Evolutionary conservation across 2,113 vertebrate genomes (phyloP).

Genomic region (Dasyurus viverrinus): DNA sequence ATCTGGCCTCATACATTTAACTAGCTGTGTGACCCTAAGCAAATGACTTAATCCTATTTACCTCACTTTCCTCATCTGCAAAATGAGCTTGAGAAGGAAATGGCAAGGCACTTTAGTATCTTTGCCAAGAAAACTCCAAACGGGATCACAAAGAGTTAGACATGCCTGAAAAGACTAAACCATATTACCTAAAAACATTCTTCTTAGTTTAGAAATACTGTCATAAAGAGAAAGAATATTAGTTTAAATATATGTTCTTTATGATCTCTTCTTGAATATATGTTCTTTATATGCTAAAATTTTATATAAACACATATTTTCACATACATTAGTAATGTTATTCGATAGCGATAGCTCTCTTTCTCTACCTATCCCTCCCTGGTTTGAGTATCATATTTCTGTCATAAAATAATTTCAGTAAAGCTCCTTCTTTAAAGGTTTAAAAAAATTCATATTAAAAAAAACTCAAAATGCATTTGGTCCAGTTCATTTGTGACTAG

Average conservation of each 20-base stretch:
- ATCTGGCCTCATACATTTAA: too few species aligned
- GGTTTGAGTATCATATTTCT: background rate
- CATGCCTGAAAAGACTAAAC: background rate
- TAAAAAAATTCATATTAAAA: background rate
- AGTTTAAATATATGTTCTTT: background rate
- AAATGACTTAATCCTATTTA: too few species aligned
- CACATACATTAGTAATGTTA: background rate
- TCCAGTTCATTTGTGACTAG: background rate
- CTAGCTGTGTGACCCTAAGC: too few species aligned
- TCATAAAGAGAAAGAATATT: background rate
- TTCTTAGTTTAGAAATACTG: background rate
- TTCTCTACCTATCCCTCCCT: background rate
- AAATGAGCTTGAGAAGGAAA: background rate
- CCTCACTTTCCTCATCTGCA: too few species aligned
- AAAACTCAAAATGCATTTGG: background rate
- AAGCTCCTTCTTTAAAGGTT: background rate
- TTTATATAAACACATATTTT: background rate
- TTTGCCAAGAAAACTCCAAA: background rate
- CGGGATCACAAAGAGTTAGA: background rate
- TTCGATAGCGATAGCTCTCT: background rate
- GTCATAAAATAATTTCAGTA: background rate
- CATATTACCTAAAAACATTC: background rate
- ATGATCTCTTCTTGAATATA: background rate
- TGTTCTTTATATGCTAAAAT: background rate
- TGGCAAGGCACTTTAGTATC: background rate